Evolutionary conservation across 2,888 invertebrate species (phyloP), one percentile per base, ranked within the genome.

Genomic region (Synanthedon andrenaeformis): DNA sequence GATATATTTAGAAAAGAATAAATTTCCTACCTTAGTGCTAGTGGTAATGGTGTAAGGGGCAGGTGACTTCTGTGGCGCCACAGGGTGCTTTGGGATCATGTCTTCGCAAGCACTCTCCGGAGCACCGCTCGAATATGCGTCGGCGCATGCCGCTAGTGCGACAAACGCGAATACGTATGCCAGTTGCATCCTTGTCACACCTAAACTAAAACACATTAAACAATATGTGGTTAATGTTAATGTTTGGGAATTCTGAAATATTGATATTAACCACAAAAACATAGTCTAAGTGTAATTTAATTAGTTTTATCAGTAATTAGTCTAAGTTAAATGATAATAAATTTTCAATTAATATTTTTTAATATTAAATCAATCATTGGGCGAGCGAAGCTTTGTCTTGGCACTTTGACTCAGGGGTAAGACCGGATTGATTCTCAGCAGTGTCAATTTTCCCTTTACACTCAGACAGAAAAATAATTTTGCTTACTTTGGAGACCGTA

Each of bases 11-110:
- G 35, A 10, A 10, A 35, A 35, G 10, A 35, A 35, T 23, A 5
- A 23, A 23, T 23, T 23, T 35, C 23, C n/a, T 74, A 84, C 79
- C 77, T 83, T 74, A 62, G 84, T 63, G 76, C 75, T 85, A 19
- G 84, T 76, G 10, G 75, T 78, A 50, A 91, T 76, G 54, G 73
- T 82, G 76, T 92, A 93, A 0, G 93, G 93, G 0, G 91, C 74
- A 0, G 79, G 60, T 0, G 80, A 64, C 12, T 76, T 79, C 75
- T 92, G 91, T 1, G 91, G 78, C 0, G 83, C 73, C 3, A 89
- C 90, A 0, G 90, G 90, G 71, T 93, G 93, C 66, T 90, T 88
- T 0, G 93, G 93, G 6, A 88, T 84, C 89, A 93, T 90, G 70
- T 91, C 91, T n/a, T 70, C 76, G 77, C 93, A 93, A 28, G 90